These are phyloP conservation scores for Pandemis heparana DNA, from an alignment of 2,888 invertebrate species.

Conservation along the genomic window DNA sequence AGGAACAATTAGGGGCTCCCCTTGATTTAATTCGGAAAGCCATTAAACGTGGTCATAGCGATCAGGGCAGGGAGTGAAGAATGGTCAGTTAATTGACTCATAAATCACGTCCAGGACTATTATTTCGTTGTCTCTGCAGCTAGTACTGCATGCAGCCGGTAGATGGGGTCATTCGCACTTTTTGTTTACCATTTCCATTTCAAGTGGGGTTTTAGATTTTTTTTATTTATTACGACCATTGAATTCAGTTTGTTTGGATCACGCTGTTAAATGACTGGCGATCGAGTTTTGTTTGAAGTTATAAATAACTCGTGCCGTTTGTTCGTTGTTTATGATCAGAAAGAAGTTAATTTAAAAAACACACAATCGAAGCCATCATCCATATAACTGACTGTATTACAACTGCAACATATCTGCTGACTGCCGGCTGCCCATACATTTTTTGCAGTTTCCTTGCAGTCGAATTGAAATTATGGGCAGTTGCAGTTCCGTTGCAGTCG, in stretches of 20 bases:
- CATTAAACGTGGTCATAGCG: slow-evolving; percentile 44
- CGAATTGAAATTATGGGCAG: too few relatives aligned
- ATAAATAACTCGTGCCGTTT: slow-evolving; percentile 32
- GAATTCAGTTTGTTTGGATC: slow-evolving; percentile 59
- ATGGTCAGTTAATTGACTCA: slow-evolving; percentile 49
- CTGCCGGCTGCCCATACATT: too few relatives aligned
- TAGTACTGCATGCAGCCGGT: slow-evolving; percentile 55
- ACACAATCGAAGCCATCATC: too few relatives aligned
- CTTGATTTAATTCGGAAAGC: slow-evolving; percentile 44
- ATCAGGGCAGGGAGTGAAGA: slow-evolving; percentile 38
- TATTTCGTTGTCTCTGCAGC: slow-evolving; percentile 26
- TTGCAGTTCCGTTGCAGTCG: too few relatives aligned
- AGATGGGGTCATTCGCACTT: slow-evolving; percentile 69
- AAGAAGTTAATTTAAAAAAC: not conserved
- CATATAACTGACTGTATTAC: too few relatives aligned
- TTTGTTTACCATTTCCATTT: slow-evolving; percentile 53
- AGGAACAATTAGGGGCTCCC: slow-evolving; percentile 36
- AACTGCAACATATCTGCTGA: too few relatives aligned
- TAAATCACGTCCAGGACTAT: slow-evolving; percentile 45
- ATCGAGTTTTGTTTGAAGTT: slow-evolving; percentile 52
- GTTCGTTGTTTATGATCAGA: not conserved
- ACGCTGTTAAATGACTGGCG: slow-evolving; percentile 62
- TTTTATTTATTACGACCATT: slow-evolving; percentile 50
- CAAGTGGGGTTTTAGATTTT: slow-evolving; percentile 23
- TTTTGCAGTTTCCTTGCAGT: too few relatives aligned